phyloP scores from a whole-genome alignment of 1,140 invertebrate genomes.

The Polypedilum vanderplanki region DNA sequence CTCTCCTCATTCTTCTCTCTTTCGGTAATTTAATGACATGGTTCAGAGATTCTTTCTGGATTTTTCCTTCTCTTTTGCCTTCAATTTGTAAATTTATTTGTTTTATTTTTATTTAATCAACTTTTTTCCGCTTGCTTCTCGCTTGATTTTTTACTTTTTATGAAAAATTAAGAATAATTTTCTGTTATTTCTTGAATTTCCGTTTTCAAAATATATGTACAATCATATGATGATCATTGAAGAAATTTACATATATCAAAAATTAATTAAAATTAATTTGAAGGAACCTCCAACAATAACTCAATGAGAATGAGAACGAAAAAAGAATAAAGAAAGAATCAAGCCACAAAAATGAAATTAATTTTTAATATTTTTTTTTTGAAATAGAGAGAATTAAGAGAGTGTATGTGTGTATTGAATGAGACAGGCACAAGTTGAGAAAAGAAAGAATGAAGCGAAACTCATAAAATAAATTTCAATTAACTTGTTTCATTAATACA shows the following conservation, averaged over 20 bases:
- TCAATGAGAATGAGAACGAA: background rate
- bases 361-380: conserved; percentile 27
- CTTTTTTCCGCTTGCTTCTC: background rate
- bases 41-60: conserved; percentile 12
- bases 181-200: conserved; percentile 10
- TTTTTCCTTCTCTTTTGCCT: background rate
- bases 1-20: background rate
- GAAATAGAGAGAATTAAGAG: background rate
- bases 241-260: conserved; percentile 22
- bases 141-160: background rate
- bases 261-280: conserved; percentile 26
- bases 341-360: conserved; percentile 29
- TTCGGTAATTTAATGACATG: conserved; percentile 9
- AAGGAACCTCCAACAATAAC: background rate
- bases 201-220: background rate
- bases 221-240: background rate
- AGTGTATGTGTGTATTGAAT: background rate
- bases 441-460: background rate
- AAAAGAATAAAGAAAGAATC: conserved; percentile 17
- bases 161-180: conserved; percentile 23
- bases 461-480: conserved; percentile 29
- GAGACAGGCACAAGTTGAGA: background rate
- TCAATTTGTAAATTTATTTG: conserved; percentile 28
- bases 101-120: conserved; percentile 28
- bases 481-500: conserved; percentile 29